Evolutionary conservation across 2,888 invertebrate species (phyloP), one percentile per base, ranked within the genome.

Genomic region (Scaptomyza cyrtandrae): DNA sequence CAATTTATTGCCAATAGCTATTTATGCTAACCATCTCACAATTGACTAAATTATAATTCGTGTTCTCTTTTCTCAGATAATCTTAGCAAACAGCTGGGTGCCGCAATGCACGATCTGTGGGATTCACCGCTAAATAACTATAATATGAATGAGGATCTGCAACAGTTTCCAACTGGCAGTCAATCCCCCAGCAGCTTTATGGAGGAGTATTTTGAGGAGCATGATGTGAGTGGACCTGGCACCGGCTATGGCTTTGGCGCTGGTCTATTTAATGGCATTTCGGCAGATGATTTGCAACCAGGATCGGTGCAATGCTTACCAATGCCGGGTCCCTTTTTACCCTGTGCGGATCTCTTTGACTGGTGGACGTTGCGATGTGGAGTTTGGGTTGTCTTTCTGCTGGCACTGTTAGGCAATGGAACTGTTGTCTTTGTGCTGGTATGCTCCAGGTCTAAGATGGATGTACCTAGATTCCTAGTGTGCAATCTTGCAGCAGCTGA

Each of bases 321-420:
- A 10, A 94, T 96, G 89, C 98, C 98, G 3, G 97, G 97, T 29
- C 98, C 98, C 3, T 98, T 98, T 93, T 93, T 98, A 89, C 98
- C 98, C 5, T 99, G 98, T 92, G 96, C 97, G 90, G 98, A 98
- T 92, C 93, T 98, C 59, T 98, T 99, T 92, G 98, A 98, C 91
- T 98, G 98, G 98, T 98, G 98, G 98, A 98, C 98, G 5, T 93
- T 98, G 82, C 95, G 98, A 44, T 98, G 98, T 91, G 98, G 98
- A 19, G 98, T 99, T 54, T 99, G 99, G 99, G 95, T 98, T 14
- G 98, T 99, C 46, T 99, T 99, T 92, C 94, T 99, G 62, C 94
- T 98, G 84, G 98, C 99, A 43, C 95, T 99, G 93, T 94, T 99
- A 54, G 99, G 99, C 73, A 99, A 99, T 92, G 98, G 98, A 48